Evolutionary conservation across 2,113 vertebrate species (phyloP).

Genomic region (Malurus elegans): DNA sequence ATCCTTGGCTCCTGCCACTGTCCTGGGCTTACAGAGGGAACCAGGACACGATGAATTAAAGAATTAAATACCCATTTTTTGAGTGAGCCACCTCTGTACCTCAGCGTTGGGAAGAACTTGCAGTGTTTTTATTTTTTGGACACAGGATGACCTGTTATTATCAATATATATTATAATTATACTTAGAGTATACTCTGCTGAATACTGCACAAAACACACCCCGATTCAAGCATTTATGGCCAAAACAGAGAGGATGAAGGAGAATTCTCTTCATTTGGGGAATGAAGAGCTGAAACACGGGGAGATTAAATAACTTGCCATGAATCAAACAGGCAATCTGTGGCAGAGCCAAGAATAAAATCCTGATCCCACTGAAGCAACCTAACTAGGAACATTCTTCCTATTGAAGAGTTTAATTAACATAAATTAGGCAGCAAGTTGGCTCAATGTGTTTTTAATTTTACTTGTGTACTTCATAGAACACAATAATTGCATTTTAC

Average conservation of each 20-base stretch:
- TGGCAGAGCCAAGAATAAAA: constrained; percentile 14
- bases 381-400: constrained; percentile 47
- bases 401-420: constrained; percentile 53
- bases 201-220: background rate
- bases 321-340: background rate
- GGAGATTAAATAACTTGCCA: background rate
- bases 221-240: background rate
- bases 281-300: background rate
- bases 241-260: background rate
- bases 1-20: background rate
- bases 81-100: constrained; percentile 4
- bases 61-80: constrained; percentile 41
- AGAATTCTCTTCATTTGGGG: background rate
- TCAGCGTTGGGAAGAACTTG: background rate
- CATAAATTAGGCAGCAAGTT: constrained; percentile 24
- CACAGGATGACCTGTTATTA: background rate
- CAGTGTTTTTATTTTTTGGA: background rate
- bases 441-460: constrained; percentile 49
- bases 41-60: background rate
- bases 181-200: background rate
- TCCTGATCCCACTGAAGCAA: constrained; percentile 11
- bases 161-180: background rate
- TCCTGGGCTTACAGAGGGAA: constrained; percentile 3
- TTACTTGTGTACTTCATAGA: constrained; percentile 39
- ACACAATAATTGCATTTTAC: constrained; percentile 25